Base-by-base conservation (phyloP, 2,113 vertebrate genomes). In the Odocoileus hemionus region DNA sequence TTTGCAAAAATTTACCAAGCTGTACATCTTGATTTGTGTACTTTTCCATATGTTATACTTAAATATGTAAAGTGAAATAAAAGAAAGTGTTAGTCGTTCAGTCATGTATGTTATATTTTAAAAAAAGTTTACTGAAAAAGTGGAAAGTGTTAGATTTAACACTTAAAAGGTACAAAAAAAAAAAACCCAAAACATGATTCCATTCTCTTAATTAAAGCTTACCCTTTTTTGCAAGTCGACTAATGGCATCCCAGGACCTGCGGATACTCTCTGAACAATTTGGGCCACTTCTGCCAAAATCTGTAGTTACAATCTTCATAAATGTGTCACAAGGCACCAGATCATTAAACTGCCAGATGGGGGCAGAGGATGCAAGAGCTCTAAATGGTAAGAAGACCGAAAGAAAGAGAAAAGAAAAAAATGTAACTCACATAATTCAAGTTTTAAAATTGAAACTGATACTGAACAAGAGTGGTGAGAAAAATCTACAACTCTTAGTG, bases 311-410 rank as follows among this genome's bases (percentile, higher is more conserved):
- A 94, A 99, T 98, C 97, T 98, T 99, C 98, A 99, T 99, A 97
- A 99, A 99, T 45, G 97, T 93, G 67, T 99, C 99, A 98, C 99
- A 99, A 0, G 99, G 99, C 97, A 99, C 99, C 98, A 99, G 98
- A 92, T 98, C 98, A 23, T 99, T 98, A 98, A 99, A 99, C 97
- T 99, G 99, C 99, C 99, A 99, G 98, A 99, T 99, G 1, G 99
- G 99, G 45, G 99, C 99, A 0, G 99, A 99, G 11, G 99, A 98
- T 82, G 99, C 99, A 96, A 99, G 98, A 97, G 99, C 99, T 96
- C 99, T 99, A 98, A 92, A 98, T 36, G 39, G 64, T 50, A 92
- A 67, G n/a, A 21, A 76, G 94, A 85, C 80, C 8, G 87, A 90
- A 16, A 13, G 28, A 86, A 85, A 16, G 13, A 74, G 10, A 89